These are phyloP conservation scores for Pseudopodoces humilis DNA, from an alignment of 2,113 vertebrate genomes.

Conservation along the genomic window DNA sequence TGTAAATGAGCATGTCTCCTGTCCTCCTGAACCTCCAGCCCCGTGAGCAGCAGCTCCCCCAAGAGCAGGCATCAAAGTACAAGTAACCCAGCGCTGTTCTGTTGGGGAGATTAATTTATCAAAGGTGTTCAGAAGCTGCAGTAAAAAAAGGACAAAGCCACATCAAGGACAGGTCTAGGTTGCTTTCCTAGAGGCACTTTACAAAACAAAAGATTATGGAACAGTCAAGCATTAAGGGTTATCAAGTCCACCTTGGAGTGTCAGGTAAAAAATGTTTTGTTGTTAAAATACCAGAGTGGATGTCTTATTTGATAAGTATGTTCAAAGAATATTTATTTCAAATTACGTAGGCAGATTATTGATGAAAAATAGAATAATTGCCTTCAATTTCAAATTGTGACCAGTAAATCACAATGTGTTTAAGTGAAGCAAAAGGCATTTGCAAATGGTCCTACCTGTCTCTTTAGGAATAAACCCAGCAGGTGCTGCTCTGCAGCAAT, in stretches of 20 bases:
- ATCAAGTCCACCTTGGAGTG: slow-evolving; percentile 26
- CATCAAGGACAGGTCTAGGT: slow-evolving; percentile 74
- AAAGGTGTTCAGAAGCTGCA: slow-evolving; percentile 47
- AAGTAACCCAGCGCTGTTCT: background rate
- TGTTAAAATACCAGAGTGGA: background rate
- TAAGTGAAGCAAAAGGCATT: background rate
- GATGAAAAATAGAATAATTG: background rate
- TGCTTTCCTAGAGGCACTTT: slow-evolving; percentile 66
- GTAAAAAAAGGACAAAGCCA: slow-evolving; percentile 58
- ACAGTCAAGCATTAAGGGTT: slow-evolving; percentile 47
- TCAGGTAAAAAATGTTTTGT: background rate
- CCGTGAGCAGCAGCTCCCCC: background rate
- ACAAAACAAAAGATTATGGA: slow-evolving; percentile 59
- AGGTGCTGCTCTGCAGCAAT: background rate
- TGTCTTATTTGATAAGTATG: background rate
- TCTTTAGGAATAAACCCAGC: background rate
- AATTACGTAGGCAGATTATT: background rate
- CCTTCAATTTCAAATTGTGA: background rate
- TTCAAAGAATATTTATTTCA: background rate
- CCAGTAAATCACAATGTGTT: background rate
- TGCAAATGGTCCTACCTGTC: background rate
- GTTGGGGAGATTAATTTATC: slow-evolving; percentile 8
- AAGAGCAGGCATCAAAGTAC: background rate
- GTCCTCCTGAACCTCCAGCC: background rate
- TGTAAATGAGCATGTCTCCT: background rate